Evolutionary conservation across 2,797 vertebrate genomes (phyloP), one percentile per base, ranked within the genome.

Genomic region (Oryzias sinensis): DNA sequence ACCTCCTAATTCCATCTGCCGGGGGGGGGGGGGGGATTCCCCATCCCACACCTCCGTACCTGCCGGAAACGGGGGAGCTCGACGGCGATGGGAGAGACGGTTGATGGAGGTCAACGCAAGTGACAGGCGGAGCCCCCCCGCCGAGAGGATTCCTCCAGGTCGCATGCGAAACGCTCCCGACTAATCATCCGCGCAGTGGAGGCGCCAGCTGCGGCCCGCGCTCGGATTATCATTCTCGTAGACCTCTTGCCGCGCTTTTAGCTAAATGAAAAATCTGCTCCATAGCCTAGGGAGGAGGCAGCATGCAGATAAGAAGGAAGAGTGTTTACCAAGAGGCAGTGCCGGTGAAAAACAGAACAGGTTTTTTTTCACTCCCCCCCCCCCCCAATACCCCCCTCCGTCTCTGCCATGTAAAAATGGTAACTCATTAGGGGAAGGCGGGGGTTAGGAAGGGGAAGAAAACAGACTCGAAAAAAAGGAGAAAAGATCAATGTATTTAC

Each of bases 141-240:
- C 97, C 93, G 97, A 93, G 96, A 97, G 94, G 96, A 97, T 98
- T 98, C 98, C 97, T 98, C 95, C 96, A 98, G 97, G 97, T 99
- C 95, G 95, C 96, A 96, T 96, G 95, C 94, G 96, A 96, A 99
- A 94, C 92, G 91, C 93, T 95, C 79, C 93, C 91, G 76, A 97
- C 96, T 99, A 98, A 99, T 99, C 97, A 98, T 95, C 95, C 83
- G 93, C 93, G 91, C 95, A 93, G 93, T 92, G 93, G 94, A 95
- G 95, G 92, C 94, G 93, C 94, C 97, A 98, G 97, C 96, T 98
- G 96, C 91, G 94, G 94, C 95, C 96, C 84, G 88, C 94, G 87
- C 90, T 93, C 94, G 94, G 95, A 97, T 97, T 97, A 98, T 98
- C 96, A 95, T 95, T 98, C 96, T 97, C 95, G 92, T 93, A 95